Conservation (phyloP, 2,888 invertebrate genomes). For the Andrena hattorfiana region DNA sequence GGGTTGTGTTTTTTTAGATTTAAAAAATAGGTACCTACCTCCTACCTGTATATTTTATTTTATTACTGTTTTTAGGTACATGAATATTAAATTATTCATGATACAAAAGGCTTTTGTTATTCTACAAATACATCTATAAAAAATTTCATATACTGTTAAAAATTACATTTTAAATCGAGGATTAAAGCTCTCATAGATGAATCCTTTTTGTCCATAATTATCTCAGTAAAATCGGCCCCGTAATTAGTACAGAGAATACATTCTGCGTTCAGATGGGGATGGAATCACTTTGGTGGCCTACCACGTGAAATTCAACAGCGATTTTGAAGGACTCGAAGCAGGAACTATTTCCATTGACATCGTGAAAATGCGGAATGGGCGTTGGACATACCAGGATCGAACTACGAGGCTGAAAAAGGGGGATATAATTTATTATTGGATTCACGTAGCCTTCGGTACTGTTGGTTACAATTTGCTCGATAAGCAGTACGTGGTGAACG, state of each 20-base stretch:
- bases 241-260: background rate
- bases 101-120: too few species aligned
- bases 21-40: too few species aligned
- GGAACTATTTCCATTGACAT: slow-evolving; percentile 89
- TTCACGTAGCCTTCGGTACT: slow-evolving; percentile 90
- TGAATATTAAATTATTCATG: too few species aligned
- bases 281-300: slow-evolving; percentile 91
- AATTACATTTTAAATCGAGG: too few species aligned
- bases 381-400: slow-evolving; percentile 89
- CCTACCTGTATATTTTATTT: too few species aligned
- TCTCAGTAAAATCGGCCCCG: too few species aligned
- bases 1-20: too few species aligned
- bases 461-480: slow-evolving; percentile 89
- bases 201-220: too few species aligned
- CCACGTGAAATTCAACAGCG: slow-evolving; percentile 91
- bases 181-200: too few species aligned
- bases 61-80: too few species aligned
- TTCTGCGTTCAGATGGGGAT: slow-evolving; percentile 85
- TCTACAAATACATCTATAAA: too few species aligned
- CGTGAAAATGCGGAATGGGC: slow-evolving; percentile 87
- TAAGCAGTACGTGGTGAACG: slow-evolving; percentile 87
- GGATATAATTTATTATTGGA: slow-evolving; percentile 91
- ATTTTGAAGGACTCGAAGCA: slow-evolving; percentile 90
- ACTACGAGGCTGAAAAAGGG: slow-evolving; percentile 87
- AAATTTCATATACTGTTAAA: too few species aligned